A percentile compares a stretch with the other conserved stretches of the same genome.
phyloP scores from a whole-genome alignment of 2,797 vertebrate genomes.

The Cyprinella venusta region DNA sequence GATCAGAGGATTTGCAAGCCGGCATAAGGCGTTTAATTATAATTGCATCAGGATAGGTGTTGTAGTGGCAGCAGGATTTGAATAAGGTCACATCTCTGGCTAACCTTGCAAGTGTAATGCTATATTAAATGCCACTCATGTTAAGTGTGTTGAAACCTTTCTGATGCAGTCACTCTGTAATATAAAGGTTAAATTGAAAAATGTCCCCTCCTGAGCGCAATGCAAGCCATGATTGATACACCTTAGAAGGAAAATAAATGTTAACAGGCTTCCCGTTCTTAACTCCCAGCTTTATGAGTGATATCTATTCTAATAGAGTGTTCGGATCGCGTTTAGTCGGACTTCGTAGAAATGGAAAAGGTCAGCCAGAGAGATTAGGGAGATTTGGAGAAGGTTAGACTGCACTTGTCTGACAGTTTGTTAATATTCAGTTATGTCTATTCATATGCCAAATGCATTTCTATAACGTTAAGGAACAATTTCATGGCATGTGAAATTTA shows the following conservation, averaged over 20 bases:
- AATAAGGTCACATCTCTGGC: conserved; percentile 96
- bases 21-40: conserved; percentile 98
- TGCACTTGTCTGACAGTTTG: conserved; percentile 52
- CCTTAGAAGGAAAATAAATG: conserved; percentile 82
- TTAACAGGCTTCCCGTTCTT: conserved; percentile 73
- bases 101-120: conserved; percentile 90
- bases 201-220: conserved; percentile 85
- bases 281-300: conserved; percentile 70
- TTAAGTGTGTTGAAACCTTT: conserved; percentile 87
- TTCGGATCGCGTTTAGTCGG: conserved; percentile 73
- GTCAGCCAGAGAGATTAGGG: conserved; percentile 71
- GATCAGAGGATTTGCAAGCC: conserved; percentile 97
- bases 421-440: conserved; percentile 58
- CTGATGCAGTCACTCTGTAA: conserved; percentile 83
- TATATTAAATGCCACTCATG: conserved; percentile 99
- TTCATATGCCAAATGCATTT: conserved; percentile 3
- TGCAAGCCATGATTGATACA: conserved; percentile 92
- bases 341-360: conserved; percentile 77
- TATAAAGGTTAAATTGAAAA: conserved; percentile 93
- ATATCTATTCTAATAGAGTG: conserved; percentile 72
- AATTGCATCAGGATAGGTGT: conserved; percentile 82
- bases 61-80: conserved; percentile 88
- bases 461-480: neutral
- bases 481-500: neutral
- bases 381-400: conserved; percentile 58